A percentile compares a stretch with the other conserved stretches of the same genome.
These are phyloP conservation scores for Hirundo rustica DNA, from an alignment of 2,797 vertebrate species.

Conservation along the genomic window DNA sequence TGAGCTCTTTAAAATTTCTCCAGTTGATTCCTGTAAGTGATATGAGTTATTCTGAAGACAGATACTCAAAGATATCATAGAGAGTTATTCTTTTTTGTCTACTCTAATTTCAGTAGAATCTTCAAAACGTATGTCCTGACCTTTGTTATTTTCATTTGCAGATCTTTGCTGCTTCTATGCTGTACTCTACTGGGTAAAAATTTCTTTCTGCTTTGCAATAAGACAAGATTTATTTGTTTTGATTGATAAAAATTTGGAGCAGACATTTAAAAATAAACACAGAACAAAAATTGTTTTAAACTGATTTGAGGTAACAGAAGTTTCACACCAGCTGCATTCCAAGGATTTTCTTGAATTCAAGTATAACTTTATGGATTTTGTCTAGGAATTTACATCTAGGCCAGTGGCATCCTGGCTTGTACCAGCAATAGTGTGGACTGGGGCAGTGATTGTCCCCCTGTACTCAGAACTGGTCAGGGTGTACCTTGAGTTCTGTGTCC, in stretches of 20 bases:
- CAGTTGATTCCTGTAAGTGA: neutral
- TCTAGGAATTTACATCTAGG: neutral
- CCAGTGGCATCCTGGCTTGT: no score
- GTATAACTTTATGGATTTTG: neutral
- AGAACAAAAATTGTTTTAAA: neutral
- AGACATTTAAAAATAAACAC: neutral
- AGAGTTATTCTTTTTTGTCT: neutral
- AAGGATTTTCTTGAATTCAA: neutral
- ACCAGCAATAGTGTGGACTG: neutral
- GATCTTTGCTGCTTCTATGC: neutral
- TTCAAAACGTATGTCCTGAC: neutral
- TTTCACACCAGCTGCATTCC: neutral
- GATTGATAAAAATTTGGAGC: neutral
- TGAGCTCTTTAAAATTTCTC: neutral
- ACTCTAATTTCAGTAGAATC: neutral
- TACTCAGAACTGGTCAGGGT: neutral
- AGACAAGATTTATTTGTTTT: neutral
- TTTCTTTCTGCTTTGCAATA: neutral
- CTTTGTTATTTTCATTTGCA: neutral
- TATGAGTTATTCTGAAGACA: neutral
- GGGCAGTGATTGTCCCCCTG: neutral
- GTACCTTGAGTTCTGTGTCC: neutral
- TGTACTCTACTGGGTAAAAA: neutral
- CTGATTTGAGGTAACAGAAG: neutral
- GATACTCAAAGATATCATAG: neutral